These are phyloP conservation scores for Podiceps cristatus DNA, from an alignment of 2,113 vertebrate genomes.

Conservation along the genomic window DNA sequence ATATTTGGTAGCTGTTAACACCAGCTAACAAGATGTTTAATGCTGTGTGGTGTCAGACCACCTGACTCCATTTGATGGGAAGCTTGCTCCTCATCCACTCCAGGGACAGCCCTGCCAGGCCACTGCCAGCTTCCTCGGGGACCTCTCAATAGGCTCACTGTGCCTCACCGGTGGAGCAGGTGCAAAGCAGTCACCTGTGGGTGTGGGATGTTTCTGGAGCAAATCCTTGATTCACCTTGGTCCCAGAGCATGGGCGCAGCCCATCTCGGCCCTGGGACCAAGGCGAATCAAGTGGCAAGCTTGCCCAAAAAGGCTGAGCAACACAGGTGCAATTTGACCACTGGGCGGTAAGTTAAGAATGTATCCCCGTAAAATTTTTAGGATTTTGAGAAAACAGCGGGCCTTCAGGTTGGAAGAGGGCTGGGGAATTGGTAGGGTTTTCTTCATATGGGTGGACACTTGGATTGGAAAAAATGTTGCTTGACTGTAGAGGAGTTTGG, in stretches of 20 bases:
- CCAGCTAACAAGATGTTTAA: not conserved
- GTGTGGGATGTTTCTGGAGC: not conserved
- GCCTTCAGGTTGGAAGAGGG: not conserved
- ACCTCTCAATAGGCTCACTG: fast-evolving
- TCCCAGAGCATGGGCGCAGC: not conserved
- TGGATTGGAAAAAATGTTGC: not conserved
- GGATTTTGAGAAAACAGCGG: not conserved
- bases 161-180: not conserved
- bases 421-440: not conserved
- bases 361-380: not conserved
- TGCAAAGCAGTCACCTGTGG: not conserved
- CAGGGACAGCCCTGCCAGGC: not conserved
- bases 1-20: not conserved
- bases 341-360: not conserved
- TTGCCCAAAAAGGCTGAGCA: not conserved
- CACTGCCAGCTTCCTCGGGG: not conserved
- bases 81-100: not conserved
- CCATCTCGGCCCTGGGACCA: not conserved
- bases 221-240: not conserved
- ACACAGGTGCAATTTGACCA: not conserved
- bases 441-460: not conserved
- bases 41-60: not conserved
- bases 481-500: not conserved
- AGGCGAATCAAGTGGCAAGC: not conserved
- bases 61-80: not conserved